A percentile compares a stretch with the other conserved stretches of the same genome.
Evolutionary conservation across 2,113 vertebrate species (phyloP).

Genomic region (Halcyon senegalensis): DNA sequence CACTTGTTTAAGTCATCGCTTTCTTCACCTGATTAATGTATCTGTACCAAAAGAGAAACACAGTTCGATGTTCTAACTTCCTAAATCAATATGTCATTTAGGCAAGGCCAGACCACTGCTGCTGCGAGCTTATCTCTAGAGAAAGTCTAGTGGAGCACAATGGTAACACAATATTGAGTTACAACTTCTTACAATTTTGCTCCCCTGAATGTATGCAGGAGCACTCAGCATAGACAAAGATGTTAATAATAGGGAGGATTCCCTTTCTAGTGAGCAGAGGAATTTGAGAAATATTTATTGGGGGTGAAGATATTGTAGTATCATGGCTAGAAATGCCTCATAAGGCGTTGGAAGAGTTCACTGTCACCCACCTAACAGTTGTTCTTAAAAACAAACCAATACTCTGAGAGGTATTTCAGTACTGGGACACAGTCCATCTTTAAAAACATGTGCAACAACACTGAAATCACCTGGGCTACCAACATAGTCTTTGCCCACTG

Average conservation of each 20-base stretch:
- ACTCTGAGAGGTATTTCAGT: background rate
- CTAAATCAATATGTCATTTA: background rate
- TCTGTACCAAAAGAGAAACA: background rate
- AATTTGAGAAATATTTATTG: background rate
- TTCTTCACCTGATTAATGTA: background rate
- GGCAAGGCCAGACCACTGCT: background rate
- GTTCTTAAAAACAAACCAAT: background rate
- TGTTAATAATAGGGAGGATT: background rate
- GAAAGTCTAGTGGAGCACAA: accelerated
- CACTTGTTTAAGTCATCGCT: background rate
- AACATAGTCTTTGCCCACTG: background rate
- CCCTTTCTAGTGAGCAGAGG: background rate
- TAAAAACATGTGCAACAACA: accelerated
- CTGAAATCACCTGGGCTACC: background rate
- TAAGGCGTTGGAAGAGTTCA: background rate
- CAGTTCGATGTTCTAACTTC: background rate
- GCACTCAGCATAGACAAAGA: background rate
- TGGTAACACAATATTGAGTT: accelerated
- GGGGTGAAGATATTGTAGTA: no score
- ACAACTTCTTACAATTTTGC: background rate
- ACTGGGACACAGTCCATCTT: background rate
- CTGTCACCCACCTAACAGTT: background rate
- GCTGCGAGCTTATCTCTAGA: background rate
- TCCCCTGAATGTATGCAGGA: accelerated
- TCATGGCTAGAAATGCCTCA: background rate